phyloP scores from a whole-genome alignment of 2,113 vertebrate species.

The Acrocephalus kingi region DNA sequence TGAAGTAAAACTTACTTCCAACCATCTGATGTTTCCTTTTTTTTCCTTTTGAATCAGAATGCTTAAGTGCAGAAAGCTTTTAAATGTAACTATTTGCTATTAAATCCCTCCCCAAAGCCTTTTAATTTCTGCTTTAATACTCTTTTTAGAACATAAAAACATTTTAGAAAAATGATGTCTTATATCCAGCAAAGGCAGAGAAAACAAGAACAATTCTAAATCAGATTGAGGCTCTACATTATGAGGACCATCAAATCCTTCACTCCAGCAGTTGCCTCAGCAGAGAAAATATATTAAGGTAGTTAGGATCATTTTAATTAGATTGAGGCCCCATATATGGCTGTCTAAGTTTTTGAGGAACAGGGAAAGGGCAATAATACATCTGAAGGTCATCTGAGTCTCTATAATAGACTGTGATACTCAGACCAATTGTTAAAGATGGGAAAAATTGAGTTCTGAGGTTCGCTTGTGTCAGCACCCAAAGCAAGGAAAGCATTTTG shows the following conservation, averaged over 20 bases:
- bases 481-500: neutral
- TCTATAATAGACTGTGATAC: neutral
- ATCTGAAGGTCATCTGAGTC: neutral
- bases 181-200: neutral
- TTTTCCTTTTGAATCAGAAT: neutral
- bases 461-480: slow-evolving; percentile 18
- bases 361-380: slow-evolving; percentile 7
- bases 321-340: slow-evolving; percentile 3
- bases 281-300: slow-evolving; percentile 37
- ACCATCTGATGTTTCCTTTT: neutral
- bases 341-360: slow-evolving; percentile 18
- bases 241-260: slow-evolving; percentile 11
- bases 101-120: neutral
- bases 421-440: slow-evolving; percentile 28
- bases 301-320: slow-evolving; percentile 47
- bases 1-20: neutral
- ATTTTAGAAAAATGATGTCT: neutral
- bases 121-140: neutral
- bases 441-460: neutral
- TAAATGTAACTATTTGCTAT: neutral
- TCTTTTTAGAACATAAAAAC: neutral
- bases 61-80: neutral
- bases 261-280: slow-evolving; percentile 16
- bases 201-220: slow-evolving; percentile 1
- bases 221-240: slow-evolving; percentile 5